Percentiles rank a stretch among this genome's conserved stretches.
Conservation (phyloP, 2,888 invertebrate genomes). For the Chrysina gloriosa region DNA sequence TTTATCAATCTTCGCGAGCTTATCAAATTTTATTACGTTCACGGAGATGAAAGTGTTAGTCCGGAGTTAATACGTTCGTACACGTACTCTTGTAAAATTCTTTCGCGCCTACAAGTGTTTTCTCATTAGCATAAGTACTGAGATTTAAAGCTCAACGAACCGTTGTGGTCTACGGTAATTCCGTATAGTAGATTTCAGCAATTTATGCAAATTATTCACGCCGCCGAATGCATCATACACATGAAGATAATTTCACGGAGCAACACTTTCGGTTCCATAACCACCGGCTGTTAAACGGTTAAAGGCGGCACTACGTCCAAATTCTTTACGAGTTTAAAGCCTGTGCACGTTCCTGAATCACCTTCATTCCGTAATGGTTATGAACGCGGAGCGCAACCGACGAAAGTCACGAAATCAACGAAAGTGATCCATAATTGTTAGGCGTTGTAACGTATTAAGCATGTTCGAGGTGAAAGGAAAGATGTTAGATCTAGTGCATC, state of each 20-base stretch:
- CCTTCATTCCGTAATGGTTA: not conserved
- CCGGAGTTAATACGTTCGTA: slow-evolving; percentile 11
- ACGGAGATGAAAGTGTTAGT: slow-evolving; percentile 2
- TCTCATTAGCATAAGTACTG: slow-evolving; percentile 17
- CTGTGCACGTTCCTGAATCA: not conserved
- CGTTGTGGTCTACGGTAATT: not conserved
- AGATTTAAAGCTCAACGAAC: slow-evolving; percentile 7
- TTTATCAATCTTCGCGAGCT: not conserved
- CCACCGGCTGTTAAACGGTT: slow-evolving; percentile 6
- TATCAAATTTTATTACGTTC: slow-evolving; percentile 12
- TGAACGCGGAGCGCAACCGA: not conserved
- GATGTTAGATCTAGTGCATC: not conserved
- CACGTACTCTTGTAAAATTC: slow-evolving; percentile 1
- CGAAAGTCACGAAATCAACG: slow-evolving; percentile 14
- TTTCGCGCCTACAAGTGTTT: slow-evolving; percentile 16
- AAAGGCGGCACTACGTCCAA: not conserved
- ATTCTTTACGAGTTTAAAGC: not conserved
- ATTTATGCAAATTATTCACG: slow-evolving; percentile 10
- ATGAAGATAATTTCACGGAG: slow-evolving; percentile 24
- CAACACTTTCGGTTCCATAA: not conserved
- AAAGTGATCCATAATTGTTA: slow-evolving; percentile 15
- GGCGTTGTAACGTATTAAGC: slow-evolving; percentile 1
- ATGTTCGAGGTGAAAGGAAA: not conserved
- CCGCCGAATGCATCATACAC: slow-evolving; percentile 17
- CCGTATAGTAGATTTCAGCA: slow-evolving; percentile 13